phyloP scores from a whole-genome alignment of 2,797 vertebrate genomes.

The Dendrocincla fuliginosa region DNA sequence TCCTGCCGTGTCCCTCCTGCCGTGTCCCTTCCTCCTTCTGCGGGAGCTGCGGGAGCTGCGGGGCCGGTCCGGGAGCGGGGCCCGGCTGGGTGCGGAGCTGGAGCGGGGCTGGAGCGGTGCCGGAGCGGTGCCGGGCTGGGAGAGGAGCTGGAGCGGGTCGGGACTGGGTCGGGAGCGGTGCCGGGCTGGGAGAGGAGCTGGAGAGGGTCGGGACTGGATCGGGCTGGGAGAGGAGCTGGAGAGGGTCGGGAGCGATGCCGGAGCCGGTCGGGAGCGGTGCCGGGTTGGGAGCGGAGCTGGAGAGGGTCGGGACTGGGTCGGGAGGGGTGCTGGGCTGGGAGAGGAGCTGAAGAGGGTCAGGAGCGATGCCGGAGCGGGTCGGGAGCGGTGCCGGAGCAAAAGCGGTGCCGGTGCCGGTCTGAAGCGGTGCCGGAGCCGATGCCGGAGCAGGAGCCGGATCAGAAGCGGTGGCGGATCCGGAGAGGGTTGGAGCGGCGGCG shows the following conservation, averaged over 20 bases:
- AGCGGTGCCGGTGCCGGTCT: too few relatives aligned
- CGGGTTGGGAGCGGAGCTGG: background rate
- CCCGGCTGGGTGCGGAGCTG: background rate
- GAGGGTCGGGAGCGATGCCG: background rate
- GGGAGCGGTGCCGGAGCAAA: background rate
- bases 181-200: background rate
- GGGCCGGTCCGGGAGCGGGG: background rate
- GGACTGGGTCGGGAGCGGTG: background rate
- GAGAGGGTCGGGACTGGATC: too few relatives aligned
- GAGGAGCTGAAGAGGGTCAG: background rate
- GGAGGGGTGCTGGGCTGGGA: background rate
- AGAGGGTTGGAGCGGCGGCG: background rate
- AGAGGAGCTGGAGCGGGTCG: background rate
- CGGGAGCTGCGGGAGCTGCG: background rate
- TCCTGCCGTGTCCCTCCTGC: background rate
- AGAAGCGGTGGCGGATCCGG: background rate
- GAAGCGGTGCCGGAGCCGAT: background rate
- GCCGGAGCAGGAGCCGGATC: background rate
- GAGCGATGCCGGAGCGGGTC: background rate
- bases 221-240: background rate
- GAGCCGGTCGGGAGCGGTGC: background rate
- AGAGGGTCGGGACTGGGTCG: background rate
- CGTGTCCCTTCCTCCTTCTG: slow-evolving; percentile 23
- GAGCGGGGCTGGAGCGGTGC: background rate
- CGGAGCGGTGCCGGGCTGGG: background rate